Percentiles rank a stretch among this genome's conserved stretches.
Conservation (phyloP, 2,888 invertebrate species). For the Anticlea derivata region DNA sequence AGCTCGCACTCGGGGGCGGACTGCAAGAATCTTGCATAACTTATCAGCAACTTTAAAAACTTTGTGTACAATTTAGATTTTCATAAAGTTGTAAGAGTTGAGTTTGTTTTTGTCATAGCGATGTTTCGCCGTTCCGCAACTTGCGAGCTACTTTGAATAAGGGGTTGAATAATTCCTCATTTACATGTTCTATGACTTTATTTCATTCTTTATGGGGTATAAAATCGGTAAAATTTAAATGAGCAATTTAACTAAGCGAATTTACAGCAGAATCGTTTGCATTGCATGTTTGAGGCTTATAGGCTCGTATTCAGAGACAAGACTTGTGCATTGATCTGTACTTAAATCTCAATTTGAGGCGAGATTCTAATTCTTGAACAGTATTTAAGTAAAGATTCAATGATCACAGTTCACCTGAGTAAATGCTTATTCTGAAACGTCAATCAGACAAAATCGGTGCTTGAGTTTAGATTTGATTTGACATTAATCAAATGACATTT, state of each 20-base stretch:
- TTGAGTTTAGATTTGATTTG: too few species aligned
- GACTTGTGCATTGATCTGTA: too few species aligned
- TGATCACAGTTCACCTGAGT: too few species aligned
- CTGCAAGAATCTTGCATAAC: conserved; percentile 39
- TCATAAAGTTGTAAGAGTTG: conserved; percentile 32
- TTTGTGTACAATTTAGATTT: conserved; percentile 38
- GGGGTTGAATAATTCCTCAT: conserved; percentile 18
- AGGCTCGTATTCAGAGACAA: too few species aligned
- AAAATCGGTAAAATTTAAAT: conserved; percentile 19
- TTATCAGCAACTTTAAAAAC: conserved; percentile 35
- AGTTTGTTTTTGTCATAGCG: conserved; percentile 33
- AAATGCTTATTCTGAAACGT: too few species aligned
- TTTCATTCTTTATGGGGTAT: conserved; percentile 14
- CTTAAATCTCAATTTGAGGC: too few species aligned
- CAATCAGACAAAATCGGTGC: too few species aligned
- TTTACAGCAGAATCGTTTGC: neutral
- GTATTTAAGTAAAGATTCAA: too few species aligned
- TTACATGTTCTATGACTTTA: conserved; percentile 20
- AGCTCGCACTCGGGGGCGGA: conserved; percentile 31
- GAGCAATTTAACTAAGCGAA: conserved; percentile 4
- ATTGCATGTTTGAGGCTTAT: conserved; percentile 2
- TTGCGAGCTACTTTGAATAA: conserved; percentile 26
- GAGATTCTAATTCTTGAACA: too few species aligned
- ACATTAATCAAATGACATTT: too few species aligned
- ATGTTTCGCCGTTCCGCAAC: conserved; percentile 20